These are phyloP conservation scores for Sipha flava DNA, from an alignment of 1,140 invertebrate genomes.

Conservation along the genomic window DNA sequence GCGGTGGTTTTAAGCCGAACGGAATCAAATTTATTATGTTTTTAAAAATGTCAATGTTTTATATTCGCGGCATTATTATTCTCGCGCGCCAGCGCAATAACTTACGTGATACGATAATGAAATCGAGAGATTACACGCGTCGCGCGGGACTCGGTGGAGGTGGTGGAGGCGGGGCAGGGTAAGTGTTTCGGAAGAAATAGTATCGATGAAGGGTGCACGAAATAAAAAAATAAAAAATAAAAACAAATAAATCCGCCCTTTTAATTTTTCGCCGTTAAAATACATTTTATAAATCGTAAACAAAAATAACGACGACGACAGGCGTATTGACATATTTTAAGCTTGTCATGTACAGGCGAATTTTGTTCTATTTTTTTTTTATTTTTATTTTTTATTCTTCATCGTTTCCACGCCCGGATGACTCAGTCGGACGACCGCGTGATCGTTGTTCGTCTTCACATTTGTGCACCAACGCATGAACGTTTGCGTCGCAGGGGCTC, in stretches of 20 bases:
- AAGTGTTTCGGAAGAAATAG: conserved; percentile 20
- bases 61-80: conserved; percentile 30
- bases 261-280: background rate
- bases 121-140: conserved; percentile 31
- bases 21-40: conserved; percentile 32
- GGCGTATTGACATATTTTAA: background rate
- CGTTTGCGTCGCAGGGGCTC: no score
- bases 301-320: conserved; percentile 24
- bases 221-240: conserved; percentile 10
- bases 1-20: conserved; percentile 18
- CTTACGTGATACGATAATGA: conserved; percentile 32
- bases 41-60: conserved; percentile 33
- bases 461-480: no score
- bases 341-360: background rate
- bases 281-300: conserved; percentile 3
- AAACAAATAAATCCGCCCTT: conserved; percentile 25
- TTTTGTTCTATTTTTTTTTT: background rate
- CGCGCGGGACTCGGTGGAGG: background rate
- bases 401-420: no score
- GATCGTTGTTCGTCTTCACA: no score
- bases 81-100: conserved; percentile 17
- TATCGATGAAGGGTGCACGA: background rate
- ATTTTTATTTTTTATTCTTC: no score
- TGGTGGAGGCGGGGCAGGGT: background rate
- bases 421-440: no score